phyloP scores from a whole-genome alignment of 2,888 invertebrate species.

The Apamea monoglypha region DNA sequence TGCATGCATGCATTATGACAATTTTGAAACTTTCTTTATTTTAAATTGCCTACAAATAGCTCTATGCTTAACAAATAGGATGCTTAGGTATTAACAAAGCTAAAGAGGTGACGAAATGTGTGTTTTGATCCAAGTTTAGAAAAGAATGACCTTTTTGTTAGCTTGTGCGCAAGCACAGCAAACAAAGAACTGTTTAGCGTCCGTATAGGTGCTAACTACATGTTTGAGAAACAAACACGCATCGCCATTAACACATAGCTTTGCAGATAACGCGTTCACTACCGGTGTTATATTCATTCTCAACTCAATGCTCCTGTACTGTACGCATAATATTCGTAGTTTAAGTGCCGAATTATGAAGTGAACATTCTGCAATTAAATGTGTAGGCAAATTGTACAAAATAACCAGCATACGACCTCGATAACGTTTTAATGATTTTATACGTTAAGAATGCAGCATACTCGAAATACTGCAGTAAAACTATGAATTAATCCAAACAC shows the following conservation, averaged over 20 bases:
- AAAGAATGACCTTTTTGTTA: conserved; percentile 62
- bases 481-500: conserved; percentile 26
- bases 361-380: conserved; percentile 5
- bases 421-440: conserved; percentile 16
- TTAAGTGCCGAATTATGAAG: conserved; percentile 12
- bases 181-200: conserved; percentile 77
- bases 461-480: conserved; percentile 17
- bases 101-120: conserved; percentile 14
- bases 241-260: conserved; percentile 68
- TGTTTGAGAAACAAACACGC: conserved; percentile 79
- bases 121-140: conserved; percentile 19
- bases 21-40: conserved; percentile 48
- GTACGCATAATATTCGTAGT: conserved; percentile 10
- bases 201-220: conserved; percentile 76
- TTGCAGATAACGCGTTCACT: conserved; percentile 64
- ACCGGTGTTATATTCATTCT: conserved; percentile 58
- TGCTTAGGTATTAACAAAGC: conserved; percentile 1
- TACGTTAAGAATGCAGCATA: conserved; percentile 10
- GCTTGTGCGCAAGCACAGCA: conserved; percentile 66
- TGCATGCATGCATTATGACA: conserved; percentile 29
- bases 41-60: conserved; percentile 25
- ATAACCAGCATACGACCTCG: conserved; percentile 23
- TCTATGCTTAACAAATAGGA: background rate
- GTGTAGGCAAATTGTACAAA: background rate
- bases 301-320: conserved; percentile 9